Evolutionary conservation across 2,113 vertebrate genomes (phyloP).

Genomic region (Brachypteracias leptosomus): DNA sequence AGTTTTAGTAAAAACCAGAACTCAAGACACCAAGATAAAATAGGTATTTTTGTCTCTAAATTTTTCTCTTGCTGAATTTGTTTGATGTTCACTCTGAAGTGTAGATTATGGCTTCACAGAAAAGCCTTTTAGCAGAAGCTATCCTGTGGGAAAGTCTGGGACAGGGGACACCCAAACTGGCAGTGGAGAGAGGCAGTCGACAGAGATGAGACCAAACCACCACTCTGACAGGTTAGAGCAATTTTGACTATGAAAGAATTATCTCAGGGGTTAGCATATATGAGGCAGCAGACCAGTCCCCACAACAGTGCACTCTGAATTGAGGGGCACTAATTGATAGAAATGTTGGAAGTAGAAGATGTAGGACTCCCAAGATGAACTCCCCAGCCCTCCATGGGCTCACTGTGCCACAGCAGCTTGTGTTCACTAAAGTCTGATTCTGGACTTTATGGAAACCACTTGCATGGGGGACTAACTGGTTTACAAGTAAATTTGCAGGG

Average conservation of each 20-base stretch:
- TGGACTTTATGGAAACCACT: not conserved
- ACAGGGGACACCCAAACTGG: accelerated
- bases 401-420: not conserved
- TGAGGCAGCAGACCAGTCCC: not conserved
- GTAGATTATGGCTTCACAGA: not conserved
- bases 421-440: not conserved
- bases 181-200: not conserved
- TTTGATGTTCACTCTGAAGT: not conserved
- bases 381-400: not conserved
- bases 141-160: not conserved
- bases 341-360: not conserved
- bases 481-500: not conserved
- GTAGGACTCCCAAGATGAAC: not conserved
- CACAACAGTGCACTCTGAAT: accelerated
- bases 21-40: not conserved
- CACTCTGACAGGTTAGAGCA: not conserved
- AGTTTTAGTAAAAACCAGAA: not conserved
- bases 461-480: too few species aligned
- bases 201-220: not conserved
- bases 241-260: not conserved
- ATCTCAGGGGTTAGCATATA: accelerated
- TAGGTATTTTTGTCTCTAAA: not conserved
- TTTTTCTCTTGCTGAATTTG: not conserved
- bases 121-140: not conserved
- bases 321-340: not conserved